phyloP scores from a whole-genome alignment of 1,140 invertebrate genomes.

The Drosophila burlai region DNA sequence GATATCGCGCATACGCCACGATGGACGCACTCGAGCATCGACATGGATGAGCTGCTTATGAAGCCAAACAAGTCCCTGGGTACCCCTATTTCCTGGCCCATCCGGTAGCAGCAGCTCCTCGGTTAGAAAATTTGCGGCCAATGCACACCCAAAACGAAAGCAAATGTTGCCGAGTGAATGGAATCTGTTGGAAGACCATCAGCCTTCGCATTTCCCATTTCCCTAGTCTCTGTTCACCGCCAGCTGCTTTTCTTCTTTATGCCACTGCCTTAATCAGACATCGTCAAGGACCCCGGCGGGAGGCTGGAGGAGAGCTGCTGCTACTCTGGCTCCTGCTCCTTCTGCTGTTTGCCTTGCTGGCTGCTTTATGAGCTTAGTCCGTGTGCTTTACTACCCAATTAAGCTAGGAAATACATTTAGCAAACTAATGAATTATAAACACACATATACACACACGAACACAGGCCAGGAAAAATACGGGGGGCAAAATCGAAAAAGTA shows the following conservation, averaged over 20 bases:
- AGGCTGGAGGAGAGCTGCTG: constrained; percentile 1
- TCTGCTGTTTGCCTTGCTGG: constrained; percentile 48
- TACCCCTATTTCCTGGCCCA: background rate
- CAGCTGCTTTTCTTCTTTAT: constrained; percentile 28
- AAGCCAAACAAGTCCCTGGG: constrained; percentile 20
- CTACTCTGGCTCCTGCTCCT: background rate
- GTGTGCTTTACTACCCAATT: constrained; percentile 69
- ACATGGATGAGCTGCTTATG: constrained; percentile 20
- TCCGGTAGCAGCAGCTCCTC: background rate
- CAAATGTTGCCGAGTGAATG: constrained; percentile 12
- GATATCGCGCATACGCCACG: constrained; percentile 23
- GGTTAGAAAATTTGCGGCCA: constrained; percentile 24
- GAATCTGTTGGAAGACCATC: constrained; percentile 7
- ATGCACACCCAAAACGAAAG: background rate
- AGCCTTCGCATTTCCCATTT: background rate
- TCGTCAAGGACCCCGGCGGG: constrained; percentile 19
- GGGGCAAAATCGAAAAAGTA: background rate
- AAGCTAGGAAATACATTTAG: constrained; percentile 76
- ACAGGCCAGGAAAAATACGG: background rate
- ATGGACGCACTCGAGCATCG: constrained; percentile 9
- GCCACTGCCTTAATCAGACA: constrained; percentile 50
- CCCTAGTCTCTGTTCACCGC: background rate
- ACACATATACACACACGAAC: constrained; percentile 33
- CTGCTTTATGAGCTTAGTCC: constrained; percentile 67
- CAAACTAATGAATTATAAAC: constrained; percentile 78